These are phyloP conservation scores for Platorchestia sp. DNA, from an alignment of 1,140 invertebrate species.

Conservation along the genomic window DNA sequence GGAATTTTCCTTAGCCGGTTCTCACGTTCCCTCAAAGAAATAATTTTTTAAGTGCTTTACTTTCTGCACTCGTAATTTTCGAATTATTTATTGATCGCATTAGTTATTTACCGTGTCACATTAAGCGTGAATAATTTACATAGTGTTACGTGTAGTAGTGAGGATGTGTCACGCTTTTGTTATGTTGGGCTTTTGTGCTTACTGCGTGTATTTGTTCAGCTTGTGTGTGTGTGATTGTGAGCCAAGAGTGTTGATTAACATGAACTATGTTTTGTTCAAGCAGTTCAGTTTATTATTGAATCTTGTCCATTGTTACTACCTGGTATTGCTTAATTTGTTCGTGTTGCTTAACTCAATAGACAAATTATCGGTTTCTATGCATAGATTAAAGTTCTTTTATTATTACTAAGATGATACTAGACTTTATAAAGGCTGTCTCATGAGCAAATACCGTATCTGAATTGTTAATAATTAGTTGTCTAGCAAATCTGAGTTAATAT, in stretches of 20 bases:
- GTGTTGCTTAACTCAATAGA: not conserved
- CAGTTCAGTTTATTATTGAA: not conserved
- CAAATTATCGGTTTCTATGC: too few species aligned
- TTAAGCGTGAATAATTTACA: not conserved
- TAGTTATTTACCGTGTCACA: too few species aligned
- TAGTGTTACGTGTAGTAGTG: not conserved
- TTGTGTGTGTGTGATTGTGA: not conserved
- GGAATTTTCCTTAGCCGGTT: too few species aligned
- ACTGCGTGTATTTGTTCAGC: not conserved
- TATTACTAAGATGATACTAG: not conserved
- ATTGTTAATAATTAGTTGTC: too few species aligned
- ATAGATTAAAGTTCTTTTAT: too few species aligned
- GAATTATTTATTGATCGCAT: too few species aligned
- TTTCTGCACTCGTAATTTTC: too few species aligned
- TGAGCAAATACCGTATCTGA: not conserved
- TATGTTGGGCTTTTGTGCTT: not conserved
- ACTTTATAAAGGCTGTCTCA: not conserved
- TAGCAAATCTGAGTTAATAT: too few species aligned
- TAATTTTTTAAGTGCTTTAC: too few species aligned
- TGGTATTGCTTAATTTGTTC: not conserved
- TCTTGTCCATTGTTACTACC: not conserved
- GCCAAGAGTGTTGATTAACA: not conserved
- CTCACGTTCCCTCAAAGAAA: too few species aligned
- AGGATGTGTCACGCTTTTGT: not conserved
- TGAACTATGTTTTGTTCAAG: not conserved